Evolutionary conservation across 2,797 vertebrate genomes (phyloP), one percentile per base, ranked within the genome.

Genomic region (Sebastes ruberrimus): DNA sequence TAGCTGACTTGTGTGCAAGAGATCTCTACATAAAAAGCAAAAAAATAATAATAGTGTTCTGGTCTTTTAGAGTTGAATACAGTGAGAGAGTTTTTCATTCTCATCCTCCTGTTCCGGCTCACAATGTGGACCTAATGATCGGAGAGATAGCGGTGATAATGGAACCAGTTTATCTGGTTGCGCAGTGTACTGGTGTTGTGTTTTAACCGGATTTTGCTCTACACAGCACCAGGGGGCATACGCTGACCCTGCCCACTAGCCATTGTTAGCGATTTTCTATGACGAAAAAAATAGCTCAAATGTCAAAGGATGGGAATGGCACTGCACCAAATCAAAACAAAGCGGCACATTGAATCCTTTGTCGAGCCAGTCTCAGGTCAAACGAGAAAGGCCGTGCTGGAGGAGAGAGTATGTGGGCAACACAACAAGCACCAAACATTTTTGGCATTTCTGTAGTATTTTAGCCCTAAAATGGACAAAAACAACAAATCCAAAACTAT

Each of bases 251-350:
- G 76, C 89, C 89, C 89, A 91, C 88, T 80, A 89, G 79, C 85
- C 86, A 91, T 95, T 95, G 94, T 95, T 85, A 64, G 76, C 14
- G 5, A 88, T 88, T 82, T 92, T 91, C 79, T 92, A 80, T 88
- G 84, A 85, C 69, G 62, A 74, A 86, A 89, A 83, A 89, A 88
- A 89, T 82, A 83, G 73, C 89, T 92, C 89, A 93, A 94, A 94
- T 95, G 95, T 95, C 94, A 96, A 91, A 94, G 88, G 86, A 93
- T 88, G 89, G 89, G 87, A 93, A 93, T 92, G 92, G 94, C 84
- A 91, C 79, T 30, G 89, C 87, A 93, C 91, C 91, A 85, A 86
- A 92, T 84, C 84, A 88, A 91, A 92, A 93, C 92, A 94, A 93
- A 91, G 94, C 90, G 79, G 59, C 78, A 81, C 92, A 94, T 88